phyloP scores from a whole-genome alignment of 2,797 vertebrate genomes.

The Dryobates pubescens region DNA sequence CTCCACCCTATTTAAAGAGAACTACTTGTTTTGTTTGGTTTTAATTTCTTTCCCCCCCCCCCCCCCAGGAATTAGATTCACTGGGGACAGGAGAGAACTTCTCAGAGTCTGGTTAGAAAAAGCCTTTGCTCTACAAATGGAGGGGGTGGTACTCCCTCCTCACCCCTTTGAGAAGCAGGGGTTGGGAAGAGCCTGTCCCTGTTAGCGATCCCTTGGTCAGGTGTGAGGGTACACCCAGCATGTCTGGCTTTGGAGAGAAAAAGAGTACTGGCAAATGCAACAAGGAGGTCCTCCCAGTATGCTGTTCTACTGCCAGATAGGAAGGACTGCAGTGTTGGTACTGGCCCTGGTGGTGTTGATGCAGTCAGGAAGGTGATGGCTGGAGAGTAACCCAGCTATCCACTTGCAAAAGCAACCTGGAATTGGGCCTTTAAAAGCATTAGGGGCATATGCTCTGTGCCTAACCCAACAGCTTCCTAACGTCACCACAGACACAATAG shows the following conservation, averaged over 20 bases:
- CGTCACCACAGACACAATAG: neutral
- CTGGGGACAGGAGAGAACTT: neutral
- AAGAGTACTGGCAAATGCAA: neutral
- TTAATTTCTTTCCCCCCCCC: too few relatives aligned
- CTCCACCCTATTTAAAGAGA: neutral
- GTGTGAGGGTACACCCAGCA: rapidly evolving
- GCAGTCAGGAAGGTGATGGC: neutral
- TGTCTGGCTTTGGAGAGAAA: neutral
- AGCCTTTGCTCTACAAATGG: neutral
- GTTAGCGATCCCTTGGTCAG: rapidly evolving
- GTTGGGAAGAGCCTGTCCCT: neutral
- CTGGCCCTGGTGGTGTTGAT: neutral
- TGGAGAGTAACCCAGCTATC: neutral
- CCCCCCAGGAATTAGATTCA: neutral
- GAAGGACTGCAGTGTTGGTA: neutral
- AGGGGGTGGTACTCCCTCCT: neutral
- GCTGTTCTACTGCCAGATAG: neutral
- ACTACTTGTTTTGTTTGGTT: neutral
- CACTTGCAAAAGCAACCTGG: neutral
- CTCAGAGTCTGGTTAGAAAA: neutral
- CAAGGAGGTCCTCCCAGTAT: rapidly evolving
- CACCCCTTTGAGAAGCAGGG: rapidly evolving
- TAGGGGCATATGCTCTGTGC: rapidly evolving
- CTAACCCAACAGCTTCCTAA: neutral
- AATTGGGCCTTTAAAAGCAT: neutral